phyloP scores from a whole-genome alignment of 2,888 invertebrate genomes.

The Dexiosoma caninum region DNA sequence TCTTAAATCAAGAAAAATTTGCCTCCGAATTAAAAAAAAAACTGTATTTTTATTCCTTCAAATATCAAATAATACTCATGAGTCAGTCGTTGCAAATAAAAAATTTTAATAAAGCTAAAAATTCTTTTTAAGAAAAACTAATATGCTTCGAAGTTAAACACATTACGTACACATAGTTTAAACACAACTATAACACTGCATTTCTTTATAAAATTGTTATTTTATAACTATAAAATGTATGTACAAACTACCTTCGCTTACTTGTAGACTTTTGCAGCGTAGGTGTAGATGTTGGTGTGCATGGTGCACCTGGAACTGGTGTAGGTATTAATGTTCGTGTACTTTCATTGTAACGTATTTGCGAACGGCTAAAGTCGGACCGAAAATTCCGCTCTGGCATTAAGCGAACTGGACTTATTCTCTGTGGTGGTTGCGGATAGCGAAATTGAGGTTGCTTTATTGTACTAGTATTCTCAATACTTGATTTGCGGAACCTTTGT shows the following conservation, averaged over 20 bases:
- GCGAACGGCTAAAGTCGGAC: conserved; percentile 35
- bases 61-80: too few species aligned
- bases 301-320: conserved; percentile 42
- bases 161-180: conserved; percentile 9
- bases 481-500: conserved; percentile 63
- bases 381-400: conserved; percentile 36
- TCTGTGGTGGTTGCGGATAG: conserved; percentile 71
- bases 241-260: conserved; percentile 52
- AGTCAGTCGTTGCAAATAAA: conserved; percentile 20
- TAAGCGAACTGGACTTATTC: conserved; percentile 63
- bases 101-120: conserved; percentile 35
- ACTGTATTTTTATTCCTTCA: too few species aligned
- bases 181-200: conserved; percentile 49
- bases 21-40: too few species aligned
- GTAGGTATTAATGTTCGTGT: conserved; percentile 57
- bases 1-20: too few species aligned
- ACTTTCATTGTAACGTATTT: conserved; percentile 47
- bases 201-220: conserved; percentile 12
- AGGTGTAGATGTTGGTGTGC: not conserved
- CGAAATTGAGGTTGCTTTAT: conserved; percentile 64
- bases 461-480: conserved; percentile 28
- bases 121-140: conserved; percentile 25
- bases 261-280: conserved; percentile 24
- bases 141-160: conserved; percentile 42
- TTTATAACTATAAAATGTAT: not conserved